phyloP scores from a whole-genome alignment of 1,140 invertebrate species.

The Lordiphosa collinella region DNA sequence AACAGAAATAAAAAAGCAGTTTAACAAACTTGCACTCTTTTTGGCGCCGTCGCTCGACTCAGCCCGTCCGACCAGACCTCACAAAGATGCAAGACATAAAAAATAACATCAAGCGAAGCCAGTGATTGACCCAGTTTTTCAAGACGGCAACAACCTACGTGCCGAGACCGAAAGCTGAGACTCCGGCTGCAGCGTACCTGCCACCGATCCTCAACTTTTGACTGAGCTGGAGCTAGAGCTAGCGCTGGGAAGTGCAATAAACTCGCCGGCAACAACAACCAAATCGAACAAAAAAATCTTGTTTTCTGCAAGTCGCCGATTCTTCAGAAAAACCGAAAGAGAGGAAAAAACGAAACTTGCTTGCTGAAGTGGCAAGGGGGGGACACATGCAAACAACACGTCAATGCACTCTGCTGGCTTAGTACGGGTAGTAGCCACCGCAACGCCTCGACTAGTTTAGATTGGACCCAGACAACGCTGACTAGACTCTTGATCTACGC shows the following conservation, averaged over 20 bases:
- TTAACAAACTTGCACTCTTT: constrained; percentile 58
- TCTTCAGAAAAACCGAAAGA: constrained; percentile 52
- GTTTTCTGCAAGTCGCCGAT: constrained; percentile 72
- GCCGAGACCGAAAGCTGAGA: constrained; percentile 39
- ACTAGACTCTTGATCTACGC: constrained; percentile 57
- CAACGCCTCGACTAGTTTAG: constrained; percentile 75
- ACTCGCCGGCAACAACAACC: constrained; percentile 52
- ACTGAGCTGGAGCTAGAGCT: constrained; percentile 17
- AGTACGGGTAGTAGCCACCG: constrained; percentile 35
- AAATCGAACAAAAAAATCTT: constrained; percentile 56
- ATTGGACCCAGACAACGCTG: constrained; percentile 66
- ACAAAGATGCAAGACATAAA: constrained; percentile 47
- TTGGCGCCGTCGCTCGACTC: constrained; percentile 52
- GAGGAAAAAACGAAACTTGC: constrained; percentile 63
- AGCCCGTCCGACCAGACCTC: constrained; percentile 51
- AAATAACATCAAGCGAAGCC: constrained; percentile 30
- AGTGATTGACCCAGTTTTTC: constrained; percentile 78
- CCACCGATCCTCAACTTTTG: constrained; percentile 51
- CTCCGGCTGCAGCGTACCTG: constrained; percentile 26
- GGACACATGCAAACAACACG: constrained; percentile 70
- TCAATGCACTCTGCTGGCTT: constrained; percentile 58
- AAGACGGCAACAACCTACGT: constrained; percentile 58
- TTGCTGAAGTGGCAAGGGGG: constrained; percentile 23
- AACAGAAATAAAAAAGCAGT: constrained; percentile 59
- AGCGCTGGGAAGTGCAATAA: constrained; percentile 62